A percentile compares a stretch with the other conserved stretches of the same genome.
Evolutionary conservation across 2,888 invertebrate species (phyloP).

Genomic region (Drosophila robusta): DNA sequence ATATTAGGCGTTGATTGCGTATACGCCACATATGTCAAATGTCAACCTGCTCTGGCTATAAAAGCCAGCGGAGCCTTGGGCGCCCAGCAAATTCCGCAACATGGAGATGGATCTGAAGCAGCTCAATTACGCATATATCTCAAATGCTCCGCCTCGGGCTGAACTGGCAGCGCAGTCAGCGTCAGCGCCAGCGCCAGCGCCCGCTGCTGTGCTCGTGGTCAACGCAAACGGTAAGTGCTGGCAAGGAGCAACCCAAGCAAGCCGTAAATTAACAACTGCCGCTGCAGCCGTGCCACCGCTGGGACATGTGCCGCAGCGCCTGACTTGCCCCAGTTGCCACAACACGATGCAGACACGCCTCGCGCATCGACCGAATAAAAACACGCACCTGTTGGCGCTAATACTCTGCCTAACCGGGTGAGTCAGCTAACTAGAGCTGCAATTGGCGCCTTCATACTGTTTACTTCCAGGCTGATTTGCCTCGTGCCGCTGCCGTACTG

Average conservation of each 20-base stretch:
- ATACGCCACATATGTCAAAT: slow-evolving; percentile 1
- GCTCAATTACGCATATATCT: not conserved
- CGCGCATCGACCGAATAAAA: slow-evolving; percentile 44
- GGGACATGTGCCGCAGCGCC: slow-evolving; percentile 50
- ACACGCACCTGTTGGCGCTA: slow-evolving; percentile 61
- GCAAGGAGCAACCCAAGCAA: not conserved
- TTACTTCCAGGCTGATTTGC: slow-evolving; percentile 41
- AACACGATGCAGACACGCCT: slow-evolving; percentile 48
- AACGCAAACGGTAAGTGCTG: slow-evolving; percentile 9
- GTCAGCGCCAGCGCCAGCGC: too few relatives aligned
- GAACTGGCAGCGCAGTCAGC: not conserved
- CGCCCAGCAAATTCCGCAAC: not conserved
- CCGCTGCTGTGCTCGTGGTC: slow-evolving; percentile 7
- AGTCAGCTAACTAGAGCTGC: slow-evolving; percentile 3
- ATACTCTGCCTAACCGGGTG: slow-evolving; percentile 60
- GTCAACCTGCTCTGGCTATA: not conserved
- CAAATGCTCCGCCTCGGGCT: not conserved
- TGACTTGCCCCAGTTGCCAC: slow-evolving; percentile 59
- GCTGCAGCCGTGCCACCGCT: slow-evolving; percentile 24
- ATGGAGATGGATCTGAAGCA: slow-evolving; percentile 22
- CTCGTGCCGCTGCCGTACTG: slow-evolving; percentile 63
- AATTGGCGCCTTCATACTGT: not conserved
- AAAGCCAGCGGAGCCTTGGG: not conserved
- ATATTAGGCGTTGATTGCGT: slow-evolving; percentile 5
- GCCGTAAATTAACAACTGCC: not conserved